Percentiles rank a stretch among this genome's conserved stretches.
Evolutionary conservation across 1,140 invertebrate species (phyloP).

Genomic region (Atta cephalotes): DNA sequence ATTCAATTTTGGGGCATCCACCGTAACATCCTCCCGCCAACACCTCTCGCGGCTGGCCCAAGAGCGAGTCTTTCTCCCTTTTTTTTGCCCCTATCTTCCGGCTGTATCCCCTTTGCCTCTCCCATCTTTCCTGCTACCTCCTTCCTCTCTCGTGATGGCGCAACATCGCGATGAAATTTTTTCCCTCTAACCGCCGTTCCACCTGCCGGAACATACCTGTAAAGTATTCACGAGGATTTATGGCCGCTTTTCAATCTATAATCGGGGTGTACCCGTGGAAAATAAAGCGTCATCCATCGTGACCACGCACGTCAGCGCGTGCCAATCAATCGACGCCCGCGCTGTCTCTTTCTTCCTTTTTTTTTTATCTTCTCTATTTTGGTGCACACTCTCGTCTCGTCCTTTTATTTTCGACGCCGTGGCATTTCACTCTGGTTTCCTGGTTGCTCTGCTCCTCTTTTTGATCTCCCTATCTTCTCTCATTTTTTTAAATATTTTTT

Average conservation of each 20-base stretch:
- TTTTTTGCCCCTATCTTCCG: neutral
- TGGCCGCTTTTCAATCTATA: constrained; percentile 72
- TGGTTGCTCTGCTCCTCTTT: constrained; percentile 10
- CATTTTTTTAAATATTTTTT: neutral
- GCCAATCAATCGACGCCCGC: constrained; percentile 54
- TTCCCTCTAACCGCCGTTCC: neutral
- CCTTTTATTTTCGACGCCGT: constrained; percentile 40
- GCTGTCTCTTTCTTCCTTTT: constrained; percentile 1
- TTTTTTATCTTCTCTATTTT: constrained; percentile 25
- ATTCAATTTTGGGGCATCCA: constrained; percentile 69
- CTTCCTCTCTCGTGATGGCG: constrained; percentile 16
- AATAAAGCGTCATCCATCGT: constrained; percentile 60
- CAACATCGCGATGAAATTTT: constrained; percentile 70
- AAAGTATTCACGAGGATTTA: constrained; percentile 75
- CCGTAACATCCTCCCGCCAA: constrained; percentile 39
- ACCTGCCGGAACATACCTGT: constrained; percentile 65
- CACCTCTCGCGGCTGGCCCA: constrained; percentile 30
- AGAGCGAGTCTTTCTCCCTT: neutral
- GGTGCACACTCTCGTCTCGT: neutral
- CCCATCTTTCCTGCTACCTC: neutral
- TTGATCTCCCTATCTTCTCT: neutral
- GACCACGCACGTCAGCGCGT: constrained; percentile 45
- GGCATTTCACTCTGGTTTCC: constrained; percentile 44
- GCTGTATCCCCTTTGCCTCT: neutral
- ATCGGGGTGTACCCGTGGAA: constrained; percentile 60